These are phyloP conservation scores for Clinocottus analis DNA, from an alignment of 2,113 vertebrate genomes.

Conservation along the genomic window DNA sequence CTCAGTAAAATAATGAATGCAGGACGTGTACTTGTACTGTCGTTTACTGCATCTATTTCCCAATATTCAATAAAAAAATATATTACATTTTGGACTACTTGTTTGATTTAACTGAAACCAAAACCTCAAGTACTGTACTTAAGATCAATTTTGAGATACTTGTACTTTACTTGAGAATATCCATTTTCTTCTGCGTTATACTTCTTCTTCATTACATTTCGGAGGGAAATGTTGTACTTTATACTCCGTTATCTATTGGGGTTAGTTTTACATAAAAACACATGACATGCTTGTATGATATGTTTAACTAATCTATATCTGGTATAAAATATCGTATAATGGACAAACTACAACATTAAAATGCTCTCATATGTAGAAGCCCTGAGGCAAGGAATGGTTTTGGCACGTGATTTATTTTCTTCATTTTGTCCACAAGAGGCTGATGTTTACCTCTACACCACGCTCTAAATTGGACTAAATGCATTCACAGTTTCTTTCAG, in stretches of 20 bases:
- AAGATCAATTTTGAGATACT: not conserved
- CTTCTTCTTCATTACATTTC: no score
- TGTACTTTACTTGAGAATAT: not conserved
- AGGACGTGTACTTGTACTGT: not conserved
- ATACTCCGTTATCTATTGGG: no score
- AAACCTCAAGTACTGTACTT: not conserved
- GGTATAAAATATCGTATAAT: no score
- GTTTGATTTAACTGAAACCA: not conserved
- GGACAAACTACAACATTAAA: no score
- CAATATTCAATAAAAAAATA: no score
- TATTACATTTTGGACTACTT: not conserved
- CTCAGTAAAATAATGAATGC: not conserved
- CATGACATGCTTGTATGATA: no score
- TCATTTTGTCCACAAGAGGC: not conserved
- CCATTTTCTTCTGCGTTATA: not conserved
- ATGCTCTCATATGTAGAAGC: no score
- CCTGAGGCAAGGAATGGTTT: not conserved
- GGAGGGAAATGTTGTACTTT: no score
- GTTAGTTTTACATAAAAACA: no score
- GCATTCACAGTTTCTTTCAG: not conserved
- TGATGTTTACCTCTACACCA: not conserved
- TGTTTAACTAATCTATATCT: no score
- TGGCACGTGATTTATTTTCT: no score
- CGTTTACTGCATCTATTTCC: no score
- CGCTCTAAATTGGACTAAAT: not conserved